Evolutionary conservation across 92 coral and sea anemone species (phyloP), one percentile per base, ranked within the genome.

Genomic region (Meandrina meandrites): DNA sequence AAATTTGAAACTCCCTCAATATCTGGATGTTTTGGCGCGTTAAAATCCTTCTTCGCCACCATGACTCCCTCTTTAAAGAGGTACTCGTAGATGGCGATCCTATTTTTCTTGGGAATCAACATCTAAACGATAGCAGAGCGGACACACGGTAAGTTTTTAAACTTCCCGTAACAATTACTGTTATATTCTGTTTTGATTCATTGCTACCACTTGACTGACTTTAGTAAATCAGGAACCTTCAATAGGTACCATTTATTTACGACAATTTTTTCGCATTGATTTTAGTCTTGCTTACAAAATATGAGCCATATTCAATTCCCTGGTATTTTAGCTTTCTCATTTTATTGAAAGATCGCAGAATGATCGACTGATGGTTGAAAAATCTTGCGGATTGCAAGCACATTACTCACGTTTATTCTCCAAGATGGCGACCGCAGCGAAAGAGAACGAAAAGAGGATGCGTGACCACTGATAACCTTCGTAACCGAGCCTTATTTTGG

Each of bases 31-130:
- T 93, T 95, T 1, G 98, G 98, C 28, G 42, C 36, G 78, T 96
- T 96, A 50, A 88, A 86, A 69, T 96, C 95, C 90, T 95, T 96
- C 91, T 93, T 91, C 1, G 99, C 99, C 45, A 95, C 98, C 56
- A 95, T 85, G 15, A 96, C 98, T 40, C 99, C 99, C 91, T 96
- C 99, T 86, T 96, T 96, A 47, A 96, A 96, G 91, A 96, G 97
- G 97, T 92, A 89, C 79, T 96, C 99, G 84, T 96, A 96, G 75
- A 96, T 96, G 19, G 80, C 72, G 18, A 96, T 88, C 69, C 98
- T 85, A 76, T 96, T 96, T 94, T 96, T 96, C 97, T 96, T 96
- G 40, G 99, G 99, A 91, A 96, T 96, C 89, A 96, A 93, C 99
- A 96, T 96, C 99, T 96, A 47, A 2, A 70, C 42, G 19, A 47